phyloP scores from a whole-genome alignment of 2,888 invertebrate species.

The Platycnemis pennipes region DNA sequence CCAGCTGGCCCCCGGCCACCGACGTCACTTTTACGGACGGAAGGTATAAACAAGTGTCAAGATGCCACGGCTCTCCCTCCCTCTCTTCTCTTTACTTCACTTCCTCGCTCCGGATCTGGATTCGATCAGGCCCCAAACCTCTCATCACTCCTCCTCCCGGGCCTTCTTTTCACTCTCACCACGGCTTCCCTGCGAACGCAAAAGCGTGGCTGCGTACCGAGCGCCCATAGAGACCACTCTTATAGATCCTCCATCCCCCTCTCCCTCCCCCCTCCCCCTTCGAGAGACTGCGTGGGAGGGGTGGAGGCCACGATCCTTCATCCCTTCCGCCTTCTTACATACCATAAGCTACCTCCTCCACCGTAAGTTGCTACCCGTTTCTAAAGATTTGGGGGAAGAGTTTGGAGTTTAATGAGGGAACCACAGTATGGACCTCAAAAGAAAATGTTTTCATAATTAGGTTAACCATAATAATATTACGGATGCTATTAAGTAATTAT shows the following conservation, averaged over 20 bases:
- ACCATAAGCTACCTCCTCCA: no score
- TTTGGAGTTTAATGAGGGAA: no score
- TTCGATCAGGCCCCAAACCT: background rate
- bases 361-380: no score
- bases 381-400: no score
- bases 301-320: no score
- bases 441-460: no score
- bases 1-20: constrained; percentile 53
- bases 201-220: background rate
- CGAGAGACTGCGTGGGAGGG: no score
- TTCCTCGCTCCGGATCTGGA: background rate
- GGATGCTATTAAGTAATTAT: no score
- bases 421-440: no score
- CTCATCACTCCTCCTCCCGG: background rate
- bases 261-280: no score
- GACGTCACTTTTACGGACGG: constrained; percentile 48
- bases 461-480: no score
- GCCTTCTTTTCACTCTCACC: background rate
- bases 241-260: background rate
- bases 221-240: background rate
- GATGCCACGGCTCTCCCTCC: background rate
- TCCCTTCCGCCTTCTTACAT: no score
- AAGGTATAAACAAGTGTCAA: constrained; percentile 48
- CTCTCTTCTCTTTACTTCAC: background rate
- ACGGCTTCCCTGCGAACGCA: background rate